A percentile compares a stretch with the other conserved stretches of the same genome.
phyloP scores from a whole-genome alignment of 2,797 vertebrate genomes.

The Sebastes kiyomatsui region DNA sequence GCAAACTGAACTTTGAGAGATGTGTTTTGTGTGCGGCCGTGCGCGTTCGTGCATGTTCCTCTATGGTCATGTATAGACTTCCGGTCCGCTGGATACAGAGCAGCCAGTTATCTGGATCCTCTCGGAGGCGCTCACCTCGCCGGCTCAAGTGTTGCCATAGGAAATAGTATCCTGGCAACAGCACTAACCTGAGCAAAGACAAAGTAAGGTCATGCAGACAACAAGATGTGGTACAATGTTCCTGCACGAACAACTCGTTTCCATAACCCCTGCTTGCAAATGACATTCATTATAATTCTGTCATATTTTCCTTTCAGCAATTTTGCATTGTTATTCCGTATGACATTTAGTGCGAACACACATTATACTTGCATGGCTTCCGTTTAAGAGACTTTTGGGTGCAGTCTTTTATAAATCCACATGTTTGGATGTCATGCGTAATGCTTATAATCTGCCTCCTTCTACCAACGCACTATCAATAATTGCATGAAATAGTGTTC shows the following conservation, averaged over 20 bases:
- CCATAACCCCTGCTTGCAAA: conserved; percentile 25
- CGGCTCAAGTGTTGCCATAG: conserved; percentile 81
- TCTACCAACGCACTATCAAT: conserved; percentile 16
- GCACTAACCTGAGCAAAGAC: conserved; percentile 77
- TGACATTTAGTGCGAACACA: conserved; percentile 3
- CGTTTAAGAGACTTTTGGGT: conserved; percentile 2
- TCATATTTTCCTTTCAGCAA: not conserved
- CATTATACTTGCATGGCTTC: not conserved
- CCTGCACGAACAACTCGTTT: conserved; percentile 27
- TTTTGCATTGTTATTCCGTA: not conserved
- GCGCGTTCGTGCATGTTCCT: not conserved
- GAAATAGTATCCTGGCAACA: conserved; percentile 86
- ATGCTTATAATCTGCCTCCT: conserved; percentile 18
- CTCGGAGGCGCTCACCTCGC: conserved; percentile 73
- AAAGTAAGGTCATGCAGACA: conserved; percentile 79
- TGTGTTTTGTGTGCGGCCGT: not conserved
- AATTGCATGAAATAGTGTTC: conserved; percentile 37
- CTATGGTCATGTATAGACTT: conserved; percentile 66
- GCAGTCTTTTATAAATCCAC: conserved; percentile 21
- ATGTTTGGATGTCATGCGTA: conserved; percentile 23
- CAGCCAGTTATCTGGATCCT: conserved; percentile 70
- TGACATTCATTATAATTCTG: conserved; percentile 19
- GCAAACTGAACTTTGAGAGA: conserved; percentile 5
- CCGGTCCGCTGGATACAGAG: conserved; percentile 60
- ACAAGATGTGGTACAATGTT: conserved; percentile 50